Conservation (phyloP, 2,113 vertebrate species). For the Hypomesus transpacificus region DNA sequence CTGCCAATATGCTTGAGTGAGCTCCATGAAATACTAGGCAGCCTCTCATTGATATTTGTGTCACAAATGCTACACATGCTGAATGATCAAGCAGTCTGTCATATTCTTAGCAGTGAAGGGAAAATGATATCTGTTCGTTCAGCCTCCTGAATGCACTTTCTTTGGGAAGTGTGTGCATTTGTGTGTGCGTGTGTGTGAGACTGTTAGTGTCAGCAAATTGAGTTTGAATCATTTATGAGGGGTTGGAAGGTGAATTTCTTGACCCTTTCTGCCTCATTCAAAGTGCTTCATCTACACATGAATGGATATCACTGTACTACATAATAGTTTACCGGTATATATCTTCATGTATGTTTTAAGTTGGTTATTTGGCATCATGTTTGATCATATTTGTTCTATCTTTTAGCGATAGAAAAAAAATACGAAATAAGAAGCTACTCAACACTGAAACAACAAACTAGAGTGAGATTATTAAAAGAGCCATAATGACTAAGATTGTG, state of each 20-base stretch:
- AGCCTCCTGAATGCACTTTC: neutral
- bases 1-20: neutral
- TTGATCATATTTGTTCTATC: too few species aligned
- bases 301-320: neutral
- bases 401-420: too few species aligned
- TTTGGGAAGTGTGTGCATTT: neutral
- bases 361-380: too few species aligned
- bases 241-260: neutral
- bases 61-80: conserved; percentile 3
- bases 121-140: neutral
- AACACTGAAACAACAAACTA: too few species aligned
- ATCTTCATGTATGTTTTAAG: too few species aligned
- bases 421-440: too few species aligned
- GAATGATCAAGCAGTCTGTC: neutral
- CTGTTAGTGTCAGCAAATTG: neutral
- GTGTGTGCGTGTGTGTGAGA: neutral
- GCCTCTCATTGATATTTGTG: conserved; percentile 5
- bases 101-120: neutral
- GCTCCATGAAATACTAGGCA: neutral
- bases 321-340: neutral
- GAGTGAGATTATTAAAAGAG: too few species aligned
- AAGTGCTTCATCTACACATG: neutral
- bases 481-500: too few species aligned
- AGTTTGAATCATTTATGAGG: neutral
- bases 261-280: neutral